phyloP scores from a whole-genome alignment of 2,797 vertebrate species.

The Limosa lapponica region DNA sequence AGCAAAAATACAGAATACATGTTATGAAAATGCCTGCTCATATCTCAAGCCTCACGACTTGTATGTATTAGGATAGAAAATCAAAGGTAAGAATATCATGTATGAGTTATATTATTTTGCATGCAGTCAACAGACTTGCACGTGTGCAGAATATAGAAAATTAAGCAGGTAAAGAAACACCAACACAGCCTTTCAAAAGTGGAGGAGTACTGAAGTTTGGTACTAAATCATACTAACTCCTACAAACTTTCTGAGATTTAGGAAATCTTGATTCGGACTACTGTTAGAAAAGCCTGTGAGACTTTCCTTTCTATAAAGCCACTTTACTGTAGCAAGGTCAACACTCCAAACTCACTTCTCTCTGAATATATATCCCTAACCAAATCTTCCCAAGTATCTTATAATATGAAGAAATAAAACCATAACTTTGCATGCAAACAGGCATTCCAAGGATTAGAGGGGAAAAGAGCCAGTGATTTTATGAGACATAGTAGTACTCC shows the following conservation, averaged over 20 bases:
- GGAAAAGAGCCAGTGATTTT: background rate
- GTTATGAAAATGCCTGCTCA: slow-evolving; percentile 43
- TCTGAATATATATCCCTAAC: background rate
- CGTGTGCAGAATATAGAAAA: background rate
- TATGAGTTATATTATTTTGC: slow-evolving; percentile 32
- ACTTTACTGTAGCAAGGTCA: background rate
- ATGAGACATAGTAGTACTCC: background rate
- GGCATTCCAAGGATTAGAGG: background rate
- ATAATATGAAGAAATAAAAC: background rate
- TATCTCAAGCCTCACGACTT: slow-evolving; percentile 30
- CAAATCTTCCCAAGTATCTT: background rate
- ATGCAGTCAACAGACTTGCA: slow-evolving; percentile 10
- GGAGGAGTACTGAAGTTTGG: background rate
- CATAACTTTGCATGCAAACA: background rate
- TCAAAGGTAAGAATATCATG: background rate
- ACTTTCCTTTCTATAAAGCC: background rate
- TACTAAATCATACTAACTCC: background rate
- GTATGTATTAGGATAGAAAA: background rate
- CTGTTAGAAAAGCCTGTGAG: background rate
- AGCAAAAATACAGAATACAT: slow-evolving; percentile 35
- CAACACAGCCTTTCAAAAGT: background rate
- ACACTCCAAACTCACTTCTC: background rate
- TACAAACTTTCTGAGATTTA: background rate
- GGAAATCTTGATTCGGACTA: background rate
- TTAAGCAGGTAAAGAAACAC: slow-evolving; percentile 4